Percentiles rank a stretch among this genome's conserved stretches.
Conservation (phyloP, 2,888 invertebrate genomes). For the Lamellibrachia satsuma region DNA sequence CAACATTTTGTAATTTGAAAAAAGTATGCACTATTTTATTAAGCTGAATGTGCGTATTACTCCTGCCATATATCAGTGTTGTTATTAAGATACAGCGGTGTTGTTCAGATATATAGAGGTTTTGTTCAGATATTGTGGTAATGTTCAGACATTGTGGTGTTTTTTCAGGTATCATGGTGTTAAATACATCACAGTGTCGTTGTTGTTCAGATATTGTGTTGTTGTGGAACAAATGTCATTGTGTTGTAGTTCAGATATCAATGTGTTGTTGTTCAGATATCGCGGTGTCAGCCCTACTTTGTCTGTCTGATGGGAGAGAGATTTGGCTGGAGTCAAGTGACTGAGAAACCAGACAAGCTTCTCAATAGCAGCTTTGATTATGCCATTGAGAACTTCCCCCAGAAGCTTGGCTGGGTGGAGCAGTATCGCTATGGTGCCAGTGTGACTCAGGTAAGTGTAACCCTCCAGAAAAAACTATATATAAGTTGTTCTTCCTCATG, state of each 20-base stretch:
- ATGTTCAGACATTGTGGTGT: background rate
- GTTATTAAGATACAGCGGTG: too few species aligned
- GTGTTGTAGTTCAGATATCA: background rate
- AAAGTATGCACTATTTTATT: too few species aligned
- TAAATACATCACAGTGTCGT: background rate
- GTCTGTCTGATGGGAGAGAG: constrained; percentile 55
- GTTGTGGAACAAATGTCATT: background rate
- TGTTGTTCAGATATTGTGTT: background rate
- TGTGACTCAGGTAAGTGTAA: constrained; percentile 48
- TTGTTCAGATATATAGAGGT: too few species aligned
- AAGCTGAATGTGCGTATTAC: too few species aligned
- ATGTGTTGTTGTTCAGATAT: constrained; percentile 44
- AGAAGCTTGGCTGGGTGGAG: constrained; percentile 47
- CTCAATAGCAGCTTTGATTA: constrained; percentile 47
- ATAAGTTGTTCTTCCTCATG: background rate
- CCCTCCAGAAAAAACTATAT: background rate
- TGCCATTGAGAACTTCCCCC: constrained; percentile 47
- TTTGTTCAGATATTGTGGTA: background rate
- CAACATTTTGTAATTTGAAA: too few species aligned
- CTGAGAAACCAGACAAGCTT: constrained; percentile 43
- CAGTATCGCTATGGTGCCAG: constrained; percentile 47
- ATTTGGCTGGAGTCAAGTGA: constrained; percentile 53
- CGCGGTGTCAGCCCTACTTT: constrained; percentile 54
- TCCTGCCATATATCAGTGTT: too few species aligned
- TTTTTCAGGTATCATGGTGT: background rate